Evolutionary conservation across 2,113 vertebrate species (phyloP).

Genomic region (Oreocharis arfaki): DNA sequence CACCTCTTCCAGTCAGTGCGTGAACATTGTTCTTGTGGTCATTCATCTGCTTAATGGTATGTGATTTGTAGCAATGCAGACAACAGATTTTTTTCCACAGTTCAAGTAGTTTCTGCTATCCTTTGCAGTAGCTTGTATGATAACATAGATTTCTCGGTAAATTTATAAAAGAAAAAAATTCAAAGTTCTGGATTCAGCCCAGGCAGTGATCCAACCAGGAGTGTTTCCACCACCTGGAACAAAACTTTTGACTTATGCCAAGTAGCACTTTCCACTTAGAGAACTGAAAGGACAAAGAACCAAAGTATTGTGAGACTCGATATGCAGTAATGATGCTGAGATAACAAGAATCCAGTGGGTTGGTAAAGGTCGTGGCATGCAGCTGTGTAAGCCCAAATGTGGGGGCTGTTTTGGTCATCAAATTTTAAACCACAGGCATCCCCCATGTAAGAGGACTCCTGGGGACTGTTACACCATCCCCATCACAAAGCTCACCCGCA

Average conservation of each 20-base stretch:
- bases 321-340: fast-evolving
- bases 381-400: background rate
- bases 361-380: background rate
- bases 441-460: background rate
- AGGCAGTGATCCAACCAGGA: background rate
- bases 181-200: background rate
- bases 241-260: background rate
- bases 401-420: background rate
- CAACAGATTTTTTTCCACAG: background rate
- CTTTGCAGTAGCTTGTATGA: background rate
- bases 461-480: background rate
- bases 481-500: background rate
- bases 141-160: background rate
- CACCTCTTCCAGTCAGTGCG: background rate
- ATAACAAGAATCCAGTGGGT: background rate
- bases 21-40: background rate
- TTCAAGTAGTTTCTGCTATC: background rate
- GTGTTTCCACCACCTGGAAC: background rate
- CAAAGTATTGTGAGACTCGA: background rate
- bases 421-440: background rate
- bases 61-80: background rate
- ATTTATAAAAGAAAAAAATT: background rate
- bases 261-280: background rate
- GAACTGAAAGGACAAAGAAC: background rate
- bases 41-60: background rate